Base-by-base conservation (phyloP, 2,888 invertebrate species). In the Eupithecia exiguata region DNA sequence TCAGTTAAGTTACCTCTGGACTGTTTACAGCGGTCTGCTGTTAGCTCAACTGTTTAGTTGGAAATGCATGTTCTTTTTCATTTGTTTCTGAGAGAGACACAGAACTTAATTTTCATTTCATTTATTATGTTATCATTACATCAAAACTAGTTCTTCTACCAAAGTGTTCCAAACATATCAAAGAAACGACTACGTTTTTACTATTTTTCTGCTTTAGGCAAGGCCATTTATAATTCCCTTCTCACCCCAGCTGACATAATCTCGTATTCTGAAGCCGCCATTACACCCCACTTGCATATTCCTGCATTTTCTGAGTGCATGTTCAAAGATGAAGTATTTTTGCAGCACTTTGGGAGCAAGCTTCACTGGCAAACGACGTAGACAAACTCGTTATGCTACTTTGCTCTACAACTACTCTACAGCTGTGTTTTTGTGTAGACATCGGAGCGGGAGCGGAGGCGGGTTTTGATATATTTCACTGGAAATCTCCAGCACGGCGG, bases 281-380 rank as follows among this genome's bases (percentile, higher is more conserved):
- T 62, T 30, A 62, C 62, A 35, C 7, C 46, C 53, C 12, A 62
- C 62, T 62, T 30, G 30, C 62, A 35, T 62, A 62, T 62, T 62
- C 62, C 62, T 18, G 18, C 18, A 30, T 35, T 35, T 35, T 62
- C 35, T 62, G 62, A 62, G 58, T 58, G 58, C 62, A 35, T 35
- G 62, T 62, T 58, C 25, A 58, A 21, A 58, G 35, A 62, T 35
- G 62, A 35, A 62, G 35, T 7, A 62, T 62, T 62, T 62, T 62
- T 18, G 18, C 35, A 16, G 35, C 18, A 62, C 58, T 58, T 25
- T 25, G 58, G 58, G 25, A 58, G 5, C 25, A 16, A 61, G 62
- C 16, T 62, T 62, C 35, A 35, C 35, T 9, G 30, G 35, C 18
- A 16, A 62, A 35, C 9, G 61, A 35, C 25, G 61, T 62, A 62